Evolutionary conservation across 2,888 invertebrate species (phyloP), one percentile per base, ranked within the genome.

Genomic region (Thumatha senex): DNA sequence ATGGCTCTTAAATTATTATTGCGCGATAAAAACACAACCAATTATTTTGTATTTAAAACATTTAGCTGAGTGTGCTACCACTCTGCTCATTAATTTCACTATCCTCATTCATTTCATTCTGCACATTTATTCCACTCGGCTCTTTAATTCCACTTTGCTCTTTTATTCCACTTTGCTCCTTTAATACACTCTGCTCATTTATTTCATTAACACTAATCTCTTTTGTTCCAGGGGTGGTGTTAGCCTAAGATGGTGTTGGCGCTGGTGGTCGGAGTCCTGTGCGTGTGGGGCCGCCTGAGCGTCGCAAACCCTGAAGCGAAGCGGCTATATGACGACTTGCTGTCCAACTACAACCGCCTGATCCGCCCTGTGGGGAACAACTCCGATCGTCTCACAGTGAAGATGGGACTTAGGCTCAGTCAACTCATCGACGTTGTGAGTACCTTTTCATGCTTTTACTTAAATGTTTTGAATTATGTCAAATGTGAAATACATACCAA

Each of bases 281-380:
- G 95, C 94, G 95, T 95, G 94, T 94, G 94, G 92, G 93, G 95
- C 93, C 94, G 94, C 93, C 93, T 94, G 86, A 95, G 93, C 92
- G 93, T 93, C 93, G 96, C 96, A 89, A 98, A 98, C 93, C 97
- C 97, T 85, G 97, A 98, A 86, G 97, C 97, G 77, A 97, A 97
- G 92, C 95, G 98, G 87, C 95, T 98, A 74, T 98, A 97, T 93
- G 98, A 98, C 94, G 98, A 98, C 90, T 94, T 98, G 71, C 93
- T 98, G 77, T 96, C 96, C 76, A 97, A 97, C 92, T 98, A 98
- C 93, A 98, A 98, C 92, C 95, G 98, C 78, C 95, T 98, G 84
- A 98, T 98, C 82, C 94, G 98, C 81, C 98, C 98, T 63, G 98
- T 98, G 71, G 97, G 97, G 77, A 98, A 98, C 92, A 97, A 97